Conservation (phyloP, 2,113 vertebrate species). For the Stigmatopora nigra region DNA sequence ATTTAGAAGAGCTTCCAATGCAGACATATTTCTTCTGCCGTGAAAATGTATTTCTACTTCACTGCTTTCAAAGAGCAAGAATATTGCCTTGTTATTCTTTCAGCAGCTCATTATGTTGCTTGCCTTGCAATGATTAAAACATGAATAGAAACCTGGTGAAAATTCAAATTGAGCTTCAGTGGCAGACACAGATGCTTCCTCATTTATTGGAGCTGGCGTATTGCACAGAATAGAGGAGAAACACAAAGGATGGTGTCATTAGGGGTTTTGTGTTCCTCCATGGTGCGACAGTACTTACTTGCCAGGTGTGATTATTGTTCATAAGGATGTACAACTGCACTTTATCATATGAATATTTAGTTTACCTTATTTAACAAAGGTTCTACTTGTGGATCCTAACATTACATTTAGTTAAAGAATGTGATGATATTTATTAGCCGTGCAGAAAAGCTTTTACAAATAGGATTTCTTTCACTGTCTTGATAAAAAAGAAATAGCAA, state of each 20-base stretch:
- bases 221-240: slow-evolving; percentile 1
- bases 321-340: not conserved
- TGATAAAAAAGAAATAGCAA: not conserved
- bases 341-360: not conserved
- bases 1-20: slow-evolving; percentile 41
- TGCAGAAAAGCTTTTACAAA: slow-evolving; percentile 6
- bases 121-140: slow-evolving; percentile 57
- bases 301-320: not conserved
- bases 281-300: not conserved
- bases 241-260: slow-evolving; percentile 1
- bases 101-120: slow-evolving; percentile 58
- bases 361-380: not conserved
- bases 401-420: slow-evolving; percentile 3
- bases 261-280: not conserved
- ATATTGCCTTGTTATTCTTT: slow-evolving; percentile 51
- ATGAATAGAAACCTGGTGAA: slow-evolving; percentile 45
- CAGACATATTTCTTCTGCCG: slow-evolving; percentile 41
- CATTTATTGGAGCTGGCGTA: not conserved
- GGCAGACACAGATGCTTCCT: slow-evolving; percentile 17
- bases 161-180: slow-evolving; percentile 38
- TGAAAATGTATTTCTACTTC: slow-evolving; percentile 42
- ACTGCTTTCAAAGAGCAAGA: slow-evolving; percentile 30
- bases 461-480: not conserved
- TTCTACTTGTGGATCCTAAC: not conserved
- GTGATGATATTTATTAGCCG: slow-evolving; percentile 20